Base-by-base conservation (phyloP, 2,888 invertebrate genomes). In the Meloe dianella region DNA sequence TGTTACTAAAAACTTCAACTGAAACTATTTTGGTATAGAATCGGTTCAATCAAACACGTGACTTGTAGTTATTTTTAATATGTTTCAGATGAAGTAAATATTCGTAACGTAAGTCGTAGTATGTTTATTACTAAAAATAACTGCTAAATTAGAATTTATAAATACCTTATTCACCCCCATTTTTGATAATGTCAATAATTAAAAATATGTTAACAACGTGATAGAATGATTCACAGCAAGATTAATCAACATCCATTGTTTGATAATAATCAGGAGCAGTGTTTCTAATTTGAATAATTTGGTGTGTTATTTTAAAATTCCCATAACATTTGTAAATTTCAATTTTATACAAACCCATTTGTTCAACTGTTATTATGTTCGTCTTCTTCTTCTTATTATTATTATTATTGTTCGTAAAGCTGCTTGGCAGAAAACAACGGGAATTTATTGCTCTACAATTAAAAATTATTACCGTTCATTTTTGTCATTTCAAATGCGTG, bases 41-140 rank as follows among this genome's bases (percentile, higher is more conserved):
- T 68, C 71, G 77, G 65, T 66, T 59, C 68, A 73, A 80, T 71
- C 73, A 71, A 63, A 64, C 77, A 76, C 78, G 72, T 78, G 79
- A 76, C 76, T 73, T 65, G 57, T 38, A 64, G 70, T 75, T 80
- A 81, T 81, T 81, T 80, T 75, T 66, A 41, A 71, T 79, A 74
- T 68, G 73, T 69, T 77, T 76, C 70, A 72, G 73, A 76, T 77
- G 75, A 72, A 51, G 75, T 78, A 79, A 79, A 76, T 78, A 79
- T 79, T 75, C 74, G 73, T 57, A 64, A 76, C 80, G 79, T 79
- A 74, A 60, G 80, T 81, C 81, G 71, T 57, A 61, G 77, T 63
- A 64, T 60, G 68, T 65, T 61, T 66, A 59, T 56, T 41, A 70
- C 74, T 79, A 81, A 75, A 81, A 80, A 81, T 81, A 81, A 80